Base-by-base conservation (phyloP, 1,140 invertebrate species). In the Trichogramma pretiosum region DNA sequence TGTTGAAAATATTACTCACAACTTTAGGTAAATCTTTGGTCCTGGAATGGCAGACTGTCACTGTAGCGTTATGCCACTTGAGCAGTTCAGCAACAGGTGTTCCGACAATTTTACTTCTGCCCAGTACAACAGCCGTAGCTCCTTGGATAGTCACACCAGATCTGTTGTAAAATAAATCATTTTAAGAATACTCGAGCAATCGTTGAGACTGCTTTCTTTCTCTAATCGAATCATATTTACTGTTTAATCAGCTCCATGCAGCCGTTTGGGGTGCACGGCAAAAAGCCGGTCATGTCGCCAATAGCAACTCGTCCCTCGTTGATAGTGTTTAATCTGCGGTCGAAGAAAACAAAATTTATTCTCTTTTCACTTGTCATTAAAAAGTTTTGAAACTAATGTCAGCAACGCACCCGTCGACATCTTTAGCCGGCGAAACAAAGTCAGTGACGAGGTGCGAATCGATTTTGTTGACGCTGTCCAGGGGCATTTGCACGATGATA, bases 61-160 rank as follows among this genome's bases (percentile, higher is more conserved):
- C 93, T 3, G 94, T 98, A 1, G 93, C 93, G 74, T 99, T 77
- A 46, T 94, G 80, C 94, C 94, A 99, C 67, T 95, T 91, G 7
- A 99, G 76, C 10, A 99, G 73, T 72, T 97, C 92, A 0, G 93
- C 80, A 43, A 89, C 86, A 1, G 96, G 96, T 0, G 92, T 91
- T 18, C 96, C 96, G 5, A 99, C 94, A 62, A 99, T 98, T 74
- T 97, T 95, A 67, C 93, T 97, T 52, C 95, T 77, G 3, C 96
- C 96, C 32, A 99, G 65, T 9, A 99, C 93, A 13, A 99, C 94
- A 10, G 93, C 93, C 41, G 78, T 77, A 26, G 87, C 84, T 5
- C 95, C 95, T 30, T 79, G 77, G 17, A 98, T 87, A 47, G 77
- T 61, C 0, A 89, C 76, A 1, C 89, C 89, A 35, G 81, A 81